Evolutionary conservation across 2,113 vertebrate genomes (phyloP).

Genomic region (Nesogale talazaci): DNA sequence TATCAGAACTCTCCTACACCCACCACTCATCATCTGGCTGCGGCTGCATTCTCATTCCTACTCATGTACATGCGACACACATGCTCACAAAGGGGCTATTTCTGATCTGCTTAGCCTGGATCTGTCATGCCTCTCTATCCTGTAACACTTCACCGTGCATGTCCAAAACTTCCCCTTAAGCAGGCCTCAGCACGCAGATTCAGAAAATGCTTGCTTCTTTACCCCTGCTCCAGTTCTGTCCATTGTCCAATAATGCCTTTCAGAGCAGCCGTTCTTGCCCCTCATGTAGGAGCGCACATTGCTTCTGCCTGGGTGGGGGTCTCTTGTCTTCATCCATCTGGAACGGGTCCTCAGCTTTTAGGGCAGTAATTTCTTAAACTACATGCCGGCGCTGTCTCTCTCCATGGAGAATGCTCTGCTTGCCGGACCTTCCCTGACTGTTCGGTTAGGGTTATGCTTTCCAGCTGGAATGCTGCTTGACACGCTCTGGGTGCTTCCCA

Average conservation of each 20-base stretch:
- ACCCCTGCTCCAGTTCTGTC: background rate
- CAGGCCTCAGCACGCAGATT: background rate
- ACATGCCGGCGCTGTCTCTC: background rate
- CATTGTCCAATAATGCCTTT: background rate
- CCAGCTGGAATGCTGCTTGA: background rate
- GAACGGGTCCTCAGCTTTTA: conserved; percentile 19
- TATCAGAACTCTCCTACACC: background rate
- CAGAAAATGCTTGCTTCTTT: background rate
- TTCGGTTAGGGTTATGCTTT: background rate
- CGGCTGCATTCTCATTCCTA: background rate
- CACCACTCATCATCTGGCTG: background rate
- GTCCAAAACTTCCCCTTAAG: background rate
- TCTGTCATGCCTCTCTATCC: background rate
- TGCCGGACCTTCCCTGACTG: background rate
- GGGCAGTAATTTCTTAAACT: background rate
- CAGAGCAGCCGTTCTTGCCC: background rate
- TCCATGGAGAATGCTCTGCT: background rate
- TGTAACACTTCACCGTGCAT: background rate
- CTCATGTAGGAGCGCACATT: background rate
- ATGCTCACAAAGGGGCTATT: background rate
- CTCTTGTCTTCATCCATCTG: background rate
- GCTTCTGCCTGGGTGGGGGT: background rate
- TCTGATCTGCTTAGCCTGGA: background rate
- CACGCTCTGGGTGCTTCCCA: background rate
- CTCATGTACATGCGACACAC: background rate